Base-by-base conservation (phyloP, 2,113 vertebrate genomes). In the Rhineura floridana region DNA sequence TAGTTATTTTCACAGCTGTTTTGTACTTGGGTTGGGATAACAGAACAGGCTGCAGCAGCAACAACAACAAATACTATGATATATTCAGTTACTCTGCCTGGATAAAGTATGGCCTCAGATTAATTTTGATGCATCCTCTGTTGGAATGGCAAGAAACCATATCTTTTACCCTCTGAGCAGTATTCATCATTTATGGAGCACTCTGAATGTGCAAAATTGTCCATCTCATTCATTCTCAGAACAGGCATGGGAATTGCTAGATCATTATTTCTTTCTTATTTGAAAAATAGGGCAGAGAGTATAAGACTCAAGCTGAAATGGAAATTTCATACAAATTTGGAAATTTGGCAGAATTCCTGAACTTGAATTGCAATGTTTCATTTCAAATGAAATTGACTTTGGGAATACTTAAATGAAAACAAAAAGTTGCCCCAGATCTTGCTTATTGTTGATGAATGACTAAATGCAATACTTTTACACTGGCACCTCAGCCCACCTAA, bases 71-170 rank as follows among this genome's bases (percentile, higher is more conserved):
- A 17, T 69, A 33, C 0, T 0, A 25, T 84, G 89, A 84, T 8
- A 46, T 72, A 87, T 83, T 83, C 69, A 88, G 83, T 83, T 8
- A 83, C 86, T 90, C 62, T 75, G 81, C 28, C 88, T 84, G 87
- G 86, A 92, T 91, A 46, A 89, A 93, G 70, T 85, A 33, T 25
- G 70, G 88, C 92, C 81, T 90, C 42, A 1, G 84, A 83, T 93
- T 79, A 83, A 90, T 73, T 55, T 80, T 83, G 85, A 95, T 88
- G 80, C 23, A 15, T 21, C 44, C 44, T 91, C 46, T 94, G 85
- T 80, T 48, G 42, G 87, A 77, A 93, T 80, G 50, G 81, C 85
- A 91, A 2, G 72, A n/a, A 83, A 84, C 48, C 55, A 33, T 13
- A 13, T n/a, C 55, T 83, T 83, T 88, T 39, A 65, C 59, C 73